A percentile compares a stretch with the other conserved stretches of the same genome.
These are phyloP conservation scores for Pectinophora gossypiella DNA, from an alignment of 1,140 invertebrate species.

Conservation along the genomic window DNA sequence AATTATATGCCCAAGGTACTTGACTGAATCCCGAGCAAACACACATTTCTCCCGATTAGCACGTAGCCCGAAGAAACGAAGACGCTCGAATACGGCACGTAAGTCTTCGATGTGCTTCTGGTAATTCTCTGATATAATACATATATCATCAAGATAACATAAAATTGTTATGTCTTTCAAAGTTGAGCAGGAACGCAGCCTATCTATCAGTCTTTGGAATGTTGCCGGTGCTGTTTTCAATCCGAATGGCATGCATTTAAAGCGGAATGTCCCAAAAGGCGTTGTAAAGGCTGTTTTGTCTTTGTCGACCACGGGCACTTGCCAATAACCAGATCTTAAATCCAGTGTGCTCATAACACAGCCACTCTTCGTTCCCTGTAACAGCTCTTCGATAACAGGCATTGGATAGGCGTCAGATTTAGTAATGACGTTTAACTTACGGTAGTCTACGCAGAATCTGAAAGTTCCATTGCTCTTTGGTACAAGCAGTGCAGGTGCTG, in stretches of 20 bases:
- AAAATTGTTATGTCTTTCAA: no score
- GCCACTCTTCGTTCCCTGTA: conserved; percentile 46
- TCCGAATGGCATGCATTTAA: conserved; percentile 50
- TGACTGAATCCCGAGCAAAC: no score
- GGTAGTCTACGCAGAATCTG: conserved; percentile 44
- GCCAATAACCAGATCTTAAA: conserved; percentile 55
- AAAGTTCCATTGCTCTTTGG: conserved; percentile 49
- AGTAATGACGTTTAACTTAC: conserved; percentile 53
- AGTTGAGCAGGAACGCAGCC: no score
- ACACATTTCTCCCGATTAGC: no score
- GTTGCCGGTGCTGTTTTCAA: conserved; percentile 19
- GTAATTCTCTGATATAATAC: no score
- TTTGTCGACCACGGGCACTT: conserved; percentile 27
- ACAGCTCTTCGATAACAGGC: conserved; percentile 67
- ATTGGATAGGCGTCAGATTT: conserved; percentile 65
- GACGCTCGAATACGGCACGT: no score
- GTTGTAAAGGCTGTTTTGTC: conserved; percentile 70
- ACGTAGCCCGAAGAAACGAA: no score
- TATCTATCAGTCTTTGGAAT: no score
- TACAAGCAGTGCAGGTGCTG: conserved; percentile 66
- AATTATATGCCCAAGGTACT: no score
- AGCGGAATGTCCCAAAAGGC: conserved; percentile 39
- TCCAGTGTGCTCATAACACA: conserved; percentile 65
- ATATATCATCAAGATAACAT: no score
- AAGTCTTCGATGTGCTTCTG: no score